Conservation (phyloP, 1,140 invertebrate genomes). For the Cydia fagiglandana region DNA sequence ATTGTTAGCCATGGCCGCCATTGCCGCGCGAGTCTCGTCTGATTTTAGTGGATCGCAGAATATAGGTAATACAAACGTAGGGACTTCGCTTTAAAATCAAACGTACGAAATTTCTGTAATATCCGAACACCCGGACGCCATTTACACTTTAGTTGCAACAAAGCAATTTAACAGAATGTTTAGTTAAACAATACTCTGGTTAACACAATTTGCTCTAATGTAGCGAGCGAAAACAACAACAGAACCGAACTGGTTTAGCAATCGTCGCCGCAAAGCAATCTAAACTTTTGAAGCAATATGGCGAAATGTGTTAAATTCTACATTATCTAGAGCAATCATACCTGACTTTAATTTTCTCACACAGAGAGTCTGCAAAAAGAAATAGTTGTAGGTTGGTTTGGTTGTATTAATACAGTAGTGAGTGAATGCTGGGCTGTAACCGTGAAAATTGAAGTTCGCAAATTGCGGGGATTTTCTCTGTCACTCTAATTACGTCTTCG, state of each 20-base stretch:
- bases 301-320: constrained; percentile 18
- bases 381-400: too few relatives aligned
- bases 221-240: constrained; percentile 22
- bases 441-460: too few relatives aligned
- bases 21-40: too few relatives aligned
- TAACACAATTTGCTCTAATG: constrained; percentile 28
- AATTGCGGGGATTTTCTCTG: too few relatives aligned
- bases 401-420: too few relatives aligned
- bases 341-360: neutral
- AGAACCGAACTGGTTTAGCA: constrained; percentile 16
- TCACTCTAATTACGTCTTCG: too few relatives aligned
- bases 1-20: too few relatives aligned
- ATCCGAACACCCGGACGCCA: neutral
- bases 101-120: neutral
- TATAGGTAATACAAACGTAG: neutral
- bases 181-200: constrained; percentile 29
- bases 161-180: constrained; percentile 25
- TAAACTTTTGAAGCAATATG: constrained; percentile 24
- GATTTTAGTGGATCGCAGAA: neutral
- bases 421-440: too few relatives aligned
- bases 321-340: constrained; percentile 8
- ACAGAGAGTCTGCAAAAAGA: neutral
- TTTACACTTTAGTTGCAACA: constrained; percentile 23
- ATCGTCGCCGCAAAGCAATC: constrained; percentile 29
- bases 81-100: too few relatives aligned